These are phyloP conservation scores for Sipha maydis DNA, from an alignment of 2,888 invertebrate genomes.

Conservation along the genomic window DNA sequence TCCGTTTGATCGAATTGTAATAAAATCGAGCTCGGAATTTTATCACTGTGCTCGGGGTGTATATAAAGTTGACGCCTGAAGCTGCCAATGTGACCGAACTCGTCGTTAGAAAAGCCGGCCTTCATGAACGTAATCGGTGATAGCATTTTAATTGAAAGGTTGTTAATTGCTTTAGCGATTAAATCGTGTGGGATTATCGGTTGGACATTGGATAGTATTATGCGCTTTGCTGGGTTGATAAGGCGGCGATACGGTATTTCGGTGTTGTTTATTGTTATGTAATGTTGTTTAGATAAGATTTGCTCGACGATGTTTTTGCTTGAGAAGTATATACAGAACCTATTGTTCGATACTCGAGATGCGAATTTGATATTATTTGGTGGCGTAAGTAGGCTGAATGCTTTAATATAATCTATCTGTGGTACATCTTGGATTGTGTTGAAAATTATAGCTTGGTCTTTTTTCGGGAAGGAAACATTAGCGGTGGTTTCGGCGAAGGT, in stretches of 20 bases:
- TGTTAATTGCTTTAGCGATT: not conserved
- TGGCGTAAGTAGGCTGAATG: not conserved
- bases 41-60: slow-evolving; percentile 12
- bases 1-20: not conserved
- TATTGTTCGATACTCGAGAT: not conserved
- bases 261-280: slow-evolving; percentile 8
- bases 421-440: not conserved
- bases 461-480: not conserved
- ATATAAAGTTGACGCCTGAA: not conserved
- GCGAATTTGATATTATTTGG: slow-evolving; percentile 9
- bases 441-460: no score
- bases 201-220: not conserved
- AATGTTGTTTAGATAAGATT: not conserved
- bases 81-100: slow-evolving; percentile 1
- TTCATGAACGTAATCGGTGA: no score
- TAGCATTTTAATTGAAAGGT: not conserved
- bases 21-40: not conserved
- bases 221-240: not conserved
- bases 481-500: slow-evolving; percentile 6
- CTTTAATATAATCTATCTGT: slow-evolving; percentile 18
- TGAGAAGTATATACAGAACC: slow-evolving; percentile 8
- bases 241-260: no score
- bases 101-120: no score
- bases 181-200: not conserved
- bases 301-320: not conserved